Conservation (phyloP, 2,113 vertebrate genomes). For the Cyphomyrus plagiostoma region DNA sequence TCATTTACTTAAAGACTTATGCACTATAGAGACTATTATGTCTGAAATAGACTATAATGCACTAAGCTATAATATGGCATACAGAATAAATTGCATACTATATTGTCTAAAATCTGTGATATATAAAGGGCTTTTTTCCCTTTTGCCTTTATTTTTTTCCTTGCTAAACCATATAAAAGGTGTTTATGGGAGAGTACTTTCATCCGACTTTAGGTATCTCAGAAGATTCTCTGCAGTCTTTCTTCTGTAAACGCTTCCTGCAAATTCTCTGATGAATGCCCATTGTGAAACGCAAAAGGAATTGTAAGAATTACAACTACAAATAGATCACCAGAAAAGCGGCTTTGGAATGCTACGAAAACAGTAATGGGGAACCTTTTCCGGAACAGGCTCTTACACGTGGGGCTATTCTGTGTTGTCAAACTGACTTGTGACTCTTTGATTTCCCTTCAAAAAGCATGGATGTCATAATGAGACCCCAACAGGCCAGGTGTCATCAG, state of each 20-base stretch:
- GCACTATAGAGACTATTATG: neutral
- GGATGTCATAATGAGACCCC: neutral
- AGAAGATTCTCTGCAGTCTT: neutral
- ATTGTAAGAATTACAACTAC: neutral
- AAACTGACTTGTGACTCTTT: neutral
- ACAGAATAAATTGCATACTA: neutral
- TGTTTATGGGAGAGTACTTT: neutral
- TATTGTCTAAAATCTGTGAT: neutral
- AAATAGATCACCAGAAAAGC: neutral
- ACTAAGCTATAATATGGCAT: neutral
- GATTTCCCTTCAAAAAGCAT: constrained; percentile 8
- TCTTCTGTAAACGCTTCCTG: neutral
- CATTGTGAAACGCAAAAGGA: neutral
- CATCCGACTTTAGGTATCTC: neutral
- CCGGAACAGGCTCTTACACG: neutral
- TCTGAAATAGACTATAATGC: neutral
- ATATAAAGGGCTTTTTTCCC: neutral
- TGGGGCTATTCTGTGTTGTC: neutral
- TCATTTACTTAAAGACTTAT: neutral
- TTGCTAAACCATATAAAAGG: neutral
- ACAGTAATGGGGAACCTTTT: neutral
- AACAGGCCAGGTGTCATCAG: neutral
- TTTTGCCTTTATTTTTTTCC: neutral
- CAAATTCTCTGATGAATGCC: neutral
- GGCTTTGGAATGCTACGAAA: neutral